phyloP scores from a whole-genome alignment of 64 coral and sea anemone genomes.

The Montipora foliosa region DNA sequence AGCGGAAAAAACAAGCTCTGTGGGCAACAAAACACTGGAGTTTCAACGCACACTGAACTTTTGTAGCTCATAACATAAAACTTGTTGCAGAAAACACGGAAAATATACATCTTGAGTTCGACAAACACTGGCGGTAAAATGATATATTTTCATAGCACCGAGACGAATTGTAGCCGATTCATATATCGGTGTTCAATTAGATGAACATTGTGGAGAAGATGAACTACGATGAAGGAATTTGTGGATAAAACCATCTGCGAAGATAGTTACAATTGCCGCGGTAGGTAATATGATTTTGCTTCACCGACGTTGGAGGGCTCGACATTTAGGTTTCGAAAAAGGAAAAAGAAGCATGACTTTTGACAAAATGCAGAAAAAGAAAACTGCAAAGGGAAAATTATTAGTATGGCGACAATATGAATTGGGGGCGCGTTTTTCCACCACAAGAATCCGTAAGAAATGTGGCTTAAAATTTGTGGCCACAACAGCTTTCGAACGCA shows the following conservation, averaged over 20 bases:
- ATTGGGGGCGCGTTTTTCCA: neutral
- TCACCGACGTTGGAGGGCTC: slow-evolving; percentile 28
- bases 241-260: slow-evolving; percentile 24
- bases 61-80: neutral
- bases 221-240: slow-evolving; percentile 32
- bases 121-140: slow-evolving; percentile 42
- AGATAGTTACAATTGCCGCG: slow-evolving; percentile 17
- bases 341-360: slow-evolving; percentile 8
- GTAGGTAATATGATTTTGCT: slow-evolving; percentile 50
- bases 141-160: slow-evolving; percentile 50
- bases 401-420: slow-evolving; percentile 39
- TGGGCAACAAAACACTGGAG: neutral
- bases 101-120: slow-evolving; percentile 20
- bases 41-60: neutral
- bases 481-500: neutral
- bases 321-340: neutral
- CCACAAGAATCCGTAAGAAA: slow-evolving; percentile 34
- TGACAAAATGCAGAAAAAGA: slow-evolving; percentile 14
- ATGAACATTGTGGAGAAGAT: slow-evolving; percentile 30
- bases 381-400: slow-evolving; percentile 14
- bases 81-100: slow-evolving; percentile 18
- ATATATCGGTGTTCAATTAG: slow-evolving; percentile 28
- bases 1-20: neutral
- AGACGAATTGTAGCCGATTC: slow-evolving; percentile 18
- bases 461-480: neutral